phyloP scores from a whole-genome alignment of 2,113 vertebrate species.

The Gila orcuttii region DNA sequence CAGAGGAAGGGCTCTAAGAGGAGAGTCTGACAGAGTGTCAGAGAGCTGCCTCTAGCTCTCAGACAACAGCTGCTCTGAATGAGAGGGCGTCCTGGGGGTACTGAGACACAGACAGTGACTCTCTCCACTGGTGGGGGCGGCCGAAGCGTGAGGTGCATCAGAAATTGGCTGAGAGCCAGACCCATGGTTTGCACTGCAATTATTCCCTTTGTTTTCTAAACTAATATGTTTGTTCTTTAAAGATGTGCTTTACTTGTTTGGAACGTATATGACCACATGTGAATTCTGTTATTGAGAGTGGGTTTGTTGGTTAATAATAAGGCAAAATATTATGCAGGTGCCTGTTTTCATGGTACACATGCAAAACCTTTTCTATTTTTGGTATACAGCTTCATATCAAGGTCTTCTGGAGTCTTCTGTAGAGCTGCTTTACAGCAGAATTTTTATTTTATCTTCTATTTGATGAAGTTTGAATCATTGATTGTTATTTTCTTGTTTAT shows the following conservation, averaged over 20 bases:
- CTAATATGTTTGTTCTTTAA: slow-evolving; percentile 15
- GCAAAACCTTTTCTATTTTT: background rate
- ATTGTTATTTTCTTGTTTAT: too few species aligned
- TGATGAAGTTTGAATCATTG: too few species aligned
- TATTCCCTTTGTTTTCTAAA: slow-evolving; percentile 1
- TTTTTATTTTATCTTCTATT: too few species aligned
- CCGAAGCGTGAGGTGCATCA: slow-evolving; percentile 48
- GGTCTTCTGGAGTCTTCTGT: too few species aligned
- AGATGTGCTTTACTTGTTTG: background rate
- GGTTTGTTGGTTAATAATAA: background rate
- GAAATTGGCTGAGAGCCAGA: slow-evolving; percentile 44
- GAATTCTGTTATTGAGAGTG: background rate
- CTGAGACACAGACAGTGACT: slow-evolving; percentile 52
- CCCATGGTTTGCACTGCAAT: slow-evolving; percentile 21
- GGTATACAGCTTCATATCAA: background rate
- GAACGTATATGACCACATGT: background rate
- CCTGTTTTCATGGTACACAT: too few species aligned
- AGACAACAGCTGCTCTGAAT: slow-evolving; percentile 59
- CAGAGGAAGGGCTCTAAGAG: slow-evolving; percentile 20
- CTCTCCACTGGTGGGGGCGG: slow-evolving; percentile 31
- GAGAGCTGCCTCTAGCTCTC: slow-evolving; percentile 44
- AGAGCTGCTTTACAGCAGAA: too few species aligned
- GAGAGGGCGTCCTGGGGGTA: slow-evolving; percentile 51
- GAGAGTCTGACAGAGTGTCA: slow-evolving; percentile 46
- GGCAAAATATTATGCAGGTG: background rate